Base-by-base conservation (phyloP, 2,797 vertebrate species). In the Gambelia wislizenii region DNA sequence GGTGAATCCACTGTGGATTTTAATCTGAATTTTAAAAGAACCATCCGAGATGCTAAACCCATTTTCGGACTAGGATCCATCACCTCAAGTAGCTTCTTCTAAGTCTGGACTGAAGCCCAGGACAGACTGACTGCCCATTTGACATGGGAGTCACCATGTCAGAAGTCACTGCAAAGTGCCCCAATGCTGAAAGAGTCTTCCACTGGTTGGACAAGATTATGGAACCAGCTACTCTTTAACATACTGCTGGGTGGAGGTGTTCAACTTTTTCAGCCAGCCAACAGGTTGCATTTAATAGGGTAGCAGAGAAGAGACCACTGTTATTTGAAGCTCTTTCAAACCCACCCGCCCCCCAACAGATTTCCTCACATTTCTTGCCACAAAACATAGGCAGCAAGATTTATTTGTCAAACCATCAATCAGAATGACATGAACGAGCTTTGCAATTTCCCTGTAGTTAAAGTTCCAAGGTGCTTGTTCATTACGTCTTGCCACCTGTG, bases 391-490 rank as follows among this genome's bases (percentile, higher is more conserved):
- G 33, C 80, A 47, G 4, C 27, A 52, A 61, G 44, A 67, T 8
- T 33, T 2, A 74, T 70, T 56, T 89, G 61, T 80, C 85, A 78
- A 89, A 84, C 5, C 59, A 4, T n/a, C 70, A 16, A 30, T 49
- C 76, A 75, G 44, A 87, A 90, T 52, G 54, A 52, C 77, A 67
- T 75, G 56, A 67, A 91, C 77, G 33, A 88, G 59, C 20, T 22
- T 64, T 88, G 85, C 80, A 74, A 33, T 77, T 81, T 86, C 76
- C 16, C 20, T 61, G 30, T 30, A 20, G 85, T 67, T 91, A 83
- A 72, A 76, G 12, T 64, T 61, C 49, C 36, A 72, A 89, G 13
- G 39, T 85, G 56, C 7, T n/a, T 59, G 74, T 14, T 89, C 61
- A 82, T 86, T 85, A 13, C 79, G 84, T 90, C 75, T 69, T 30